Percentiles rank a stretch among this genome's conserved stretches.
phyloP scores from a whole-genome alignment of 2,113 vertebrate genomes.

The Lepisosteus osseus region DNA sequence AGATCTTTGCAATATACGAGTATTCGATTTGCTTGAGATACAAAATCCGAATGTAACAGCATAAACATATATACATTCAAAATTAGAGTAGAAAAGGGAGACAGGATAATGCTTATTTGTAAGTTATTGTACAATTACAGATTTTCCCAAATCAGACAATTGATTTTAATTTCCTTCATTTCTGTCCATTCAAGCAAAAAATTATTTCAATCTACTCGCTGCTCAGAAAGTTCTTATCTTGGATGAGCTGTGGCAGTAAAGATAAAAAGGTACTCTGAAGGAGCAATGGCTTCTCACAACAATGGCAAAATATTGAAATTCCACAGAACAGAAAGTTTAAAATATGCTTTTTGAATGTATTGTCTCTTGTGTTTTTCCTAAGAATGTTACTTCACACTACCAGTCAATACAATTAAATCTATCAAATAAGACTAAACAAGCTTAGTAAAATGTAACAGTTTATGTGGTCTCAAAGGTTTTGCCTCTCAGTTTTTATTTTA shows the following conservation, averaged over 20 bases:
- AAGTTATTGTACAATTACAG: background rate
- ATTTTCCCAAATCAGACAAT: no score
- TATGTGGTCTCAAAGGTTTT: background rate
- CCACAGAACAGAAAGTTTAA: background rate
- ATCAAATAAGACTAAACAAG: background rate
- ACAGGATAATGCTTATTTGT: background rate
- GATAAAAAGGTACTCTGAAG: background rate
- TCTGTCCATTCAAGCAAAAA: background rate
- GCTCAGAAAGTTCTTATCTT: background rate
- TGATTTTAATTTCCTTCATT: background rate
- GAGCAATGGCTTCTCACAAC: no score
- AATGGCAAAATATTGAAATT: background rate
- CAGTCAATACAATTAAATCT: background rate
- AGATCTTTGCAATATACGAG: no score
- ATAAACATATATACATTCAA: background rate
- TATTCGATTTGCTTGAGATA: no score
- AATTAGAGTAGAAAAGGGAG: background rate
- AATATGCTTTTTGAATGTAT: background rate
- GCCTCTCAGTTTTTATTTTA: no score
- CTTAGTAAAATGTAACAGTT: background rate
- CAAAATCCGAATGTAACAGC: background rate
- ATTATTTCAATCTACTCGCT: background rate
- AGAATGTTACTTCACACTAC: background rate
- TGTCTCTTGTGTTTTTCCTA: background rate
- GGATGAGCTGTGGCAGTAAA: background rate